Evolutionary conservation across 1,140 invertebrate genomes (phyloP).

Genomic region (Drosophila ambigua): DNA sequence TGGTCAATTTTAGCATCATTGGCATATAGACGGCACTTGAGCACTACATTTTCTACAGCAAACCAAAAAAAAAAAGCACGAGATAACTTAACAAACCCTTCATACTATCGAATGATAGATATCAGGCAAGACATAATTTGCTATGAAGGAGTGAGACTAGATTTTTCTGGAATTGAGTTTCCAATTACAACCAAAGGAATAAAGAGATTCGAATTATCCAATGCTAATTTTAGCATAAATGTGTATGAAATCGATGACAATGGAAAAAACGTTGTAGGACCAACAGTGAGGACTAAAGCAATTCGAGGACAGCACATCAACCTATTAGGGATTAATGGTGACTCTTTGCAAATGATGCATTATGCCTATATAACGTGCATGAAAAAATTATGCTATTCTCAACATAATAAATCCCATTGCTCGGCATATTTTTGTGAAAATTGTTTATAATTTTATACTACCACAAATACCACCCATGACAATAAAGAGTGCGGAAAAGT

Average conservation of each 20-base stretch:
- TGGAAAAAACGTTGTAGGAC: no score
- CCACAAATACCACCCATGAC: not conserved
- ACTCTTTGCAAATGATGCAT: no score
- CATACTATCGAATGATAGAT: not conserved
- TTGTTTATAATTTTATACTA: not conserved
- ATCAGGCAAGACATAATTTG: not conserved
- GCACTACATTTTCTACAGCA: not conserved
- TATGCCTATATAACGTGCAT: not conserved
- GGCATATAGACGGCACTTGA: not conserved
- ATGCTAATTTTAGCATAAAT: no score
- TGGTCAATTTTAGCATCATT: not conserved
- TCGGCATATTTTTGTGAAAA: slow-evolving; percentile 1
- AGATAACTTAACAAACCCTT: not conserved
- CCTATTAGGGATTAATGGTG: no score
- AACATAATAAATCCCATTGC: no score
- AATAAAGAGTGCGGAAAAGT: not conserved
- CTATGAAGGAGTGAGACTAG: not conserved
- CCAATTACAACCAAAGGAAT: no score
- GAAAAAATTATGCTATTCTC: not conserved
- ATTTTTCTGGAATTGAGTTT: no score
- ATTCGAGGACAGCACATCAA: no score
- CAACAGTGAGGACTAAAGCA: no score
- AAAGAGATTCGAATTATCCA: no score
- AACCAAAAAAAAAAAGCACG: not conserved
- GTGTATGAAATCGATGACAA: no score